Evolutionary conservation across 1,140 invertebrate species (phyloP).

Genomic region (Ladona fulva): DNA sequence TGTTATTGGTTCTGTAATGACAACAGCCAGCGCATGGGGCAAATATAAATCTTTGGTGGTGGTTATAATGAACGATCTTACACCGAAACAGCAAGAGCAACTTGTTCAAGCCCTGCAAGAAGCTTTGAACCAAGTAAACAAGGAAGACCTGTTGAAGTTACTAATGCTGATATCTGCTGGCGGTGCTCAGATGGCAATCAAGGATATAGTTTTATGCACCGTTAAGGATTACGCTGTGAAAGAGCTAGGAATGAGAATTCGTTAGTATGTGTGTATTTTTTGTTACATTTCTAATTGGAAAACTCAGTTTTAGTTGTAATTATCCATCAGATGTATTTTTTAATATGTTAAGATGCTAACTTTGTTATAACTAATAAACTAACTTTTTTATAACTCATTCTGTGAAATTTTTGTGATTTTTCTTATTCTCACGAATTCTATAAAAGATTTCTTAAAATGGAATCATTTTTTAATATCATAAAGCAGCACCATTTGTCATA

Average conservation of each 20-base stretch:
- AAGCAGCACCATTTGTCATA: too few species aligned
- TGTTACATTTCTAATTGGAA: too few species aligned
- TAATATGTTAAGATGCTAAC: too few species aligned
- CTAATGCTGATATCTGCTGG: neutral
- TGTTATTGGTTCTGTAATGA: neutral
- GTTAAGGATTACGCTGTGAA: neutral
- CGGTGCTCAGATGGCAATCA: neutral
- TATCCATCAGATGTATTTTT: too few species aligned
- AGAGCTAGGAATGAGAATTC: neutral
- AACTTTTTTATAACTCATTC: too few species aligned
- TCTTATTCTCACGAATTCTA: too few species aligned
- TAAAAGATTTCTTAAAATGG: too few species aligned
- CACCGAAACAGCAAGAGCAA: neutral
- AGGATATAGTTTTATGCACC: neutral
- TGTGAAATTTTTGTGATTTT: too few species aligned
- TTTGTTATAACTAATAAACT: too few species aligned
- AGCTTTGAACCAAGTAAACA: neutral
- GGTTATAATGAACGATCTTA: neutral
- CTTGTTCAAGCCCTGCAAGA: neutral
- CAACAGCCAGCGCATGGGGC: neutral
- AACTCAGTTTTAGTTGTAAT: too few species aligned
- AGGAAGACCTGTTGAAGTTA: neutral
- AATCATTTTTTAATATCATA: too few species aligned
- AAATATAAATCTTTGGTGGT: neutral
- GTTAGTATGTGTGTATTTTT: too few species aligned